These are phyloP conservation scores for Onchidella celtica DNA, from an alignment of 2,888 invertebrate species.

Conservation along the genomic window DNA sequence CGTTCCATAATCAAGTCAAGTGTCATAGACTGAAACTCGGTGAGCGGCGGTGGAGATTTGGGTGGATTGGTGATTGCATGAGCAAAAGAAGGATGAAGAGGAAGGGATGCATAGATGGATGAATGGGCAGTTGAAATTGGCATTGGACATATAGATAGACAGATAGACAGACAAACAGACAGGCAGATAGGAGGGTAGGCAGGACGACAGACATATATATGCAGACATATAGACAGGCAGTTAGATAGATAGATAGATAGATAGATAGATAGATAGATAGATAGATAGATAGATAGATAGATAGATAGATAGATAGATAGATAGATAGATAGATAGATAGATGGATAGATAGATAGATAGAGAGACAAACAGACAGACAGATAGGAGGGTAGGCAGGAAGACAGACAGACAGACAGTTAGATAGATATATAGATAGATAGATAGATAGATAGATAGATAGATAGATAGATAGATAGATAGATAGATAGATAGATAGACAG, in stretches of 20 bases:
- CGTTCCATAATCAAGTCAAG: too few species aligned
- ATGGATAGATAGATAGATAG: not conserved
- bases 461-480: not conserved
- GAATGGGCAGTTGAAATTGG: too few species aligned
- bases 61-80: too few species aligned
- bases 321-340: not conserved
- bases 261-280: not conserved
- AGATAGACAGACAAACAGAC: not conserved
- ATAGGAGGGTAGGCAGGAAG: not conserved
- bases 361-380: not conserved
- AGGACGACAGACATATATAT: not conserved
- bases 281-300: not conserved
- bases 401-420: not conserved
- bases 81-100: too few species aligned
- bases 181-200: not conserved
- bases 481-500: not conserved
- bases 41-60: too few species aligned
- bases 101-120: too few species aligned
- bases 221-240: not conserved
- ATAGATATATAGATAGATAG: not conserved
- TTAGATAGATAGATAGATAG: not conserved
- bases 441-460: not conserved
- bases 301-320: not conserved
- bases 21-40: too few species aligned
- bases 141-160: too few species aligned